Evolutionary conservation across 2,888 invertebrate species (phyloP), one percentile per base, ranked within the genome.

Genomic region (Arctia plantaginis): DNA sequence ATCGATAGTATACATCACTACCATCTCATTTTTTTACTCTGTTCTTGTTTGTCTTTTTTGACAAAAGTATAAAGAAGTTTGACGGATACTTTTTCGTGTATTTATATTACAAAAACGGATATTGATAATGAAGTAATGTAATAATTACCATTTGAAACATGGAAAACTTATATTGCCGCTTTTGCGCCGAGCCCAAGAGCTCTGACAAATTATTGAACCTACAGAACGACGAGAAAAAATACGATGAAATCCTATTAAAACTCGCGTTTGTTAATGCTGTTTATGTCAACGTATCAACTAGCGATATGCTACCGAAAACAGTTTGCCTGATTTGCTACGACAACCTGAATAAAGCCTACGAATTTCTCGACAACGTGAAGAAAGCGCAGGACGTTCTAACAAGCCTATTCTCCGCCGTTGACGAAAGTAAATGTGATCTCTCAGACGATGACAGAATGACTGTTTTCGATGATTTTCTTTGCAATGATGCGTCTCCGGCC

Each of bases 291-390:
- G 85, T 95, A 73, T 85, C 87, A 44, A 87, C 82, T 74, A 84
- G 85, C 33, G 89, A 90, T 84, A 82, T 80, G 13, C 83, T 94
- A 35, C 94, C 94, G 3, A 93, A 91, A 89, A 93, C 93, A 1
- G 87, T 94, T 55, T 94, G 94, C 87, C 92, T 93, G 66, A 85
- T 93, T 3, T 94, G 94, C 76, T 92, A 91, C 83, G 92, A 93
- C 44, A 90, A 90, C 10, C 78, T 94, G 51, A 92, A 92, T 77
- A 93, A 92, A 82, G 92, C 93, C 20, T 93, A 90, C 76, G 90
- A 93, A 7, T 94, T 94, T 74, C 84, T 94, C 8, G 86, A 89
- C 47, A 85, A 86, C 68, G 91, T 93, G 1, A 92, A 92, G 76
- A 85, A 87, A 27, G 91, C 93, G 3, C 93, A 94, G 75, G 87